phyloP scores from a whole-genome alignment of 2,113 vertebrate species.

The Podiceps cristatus region DNA sequence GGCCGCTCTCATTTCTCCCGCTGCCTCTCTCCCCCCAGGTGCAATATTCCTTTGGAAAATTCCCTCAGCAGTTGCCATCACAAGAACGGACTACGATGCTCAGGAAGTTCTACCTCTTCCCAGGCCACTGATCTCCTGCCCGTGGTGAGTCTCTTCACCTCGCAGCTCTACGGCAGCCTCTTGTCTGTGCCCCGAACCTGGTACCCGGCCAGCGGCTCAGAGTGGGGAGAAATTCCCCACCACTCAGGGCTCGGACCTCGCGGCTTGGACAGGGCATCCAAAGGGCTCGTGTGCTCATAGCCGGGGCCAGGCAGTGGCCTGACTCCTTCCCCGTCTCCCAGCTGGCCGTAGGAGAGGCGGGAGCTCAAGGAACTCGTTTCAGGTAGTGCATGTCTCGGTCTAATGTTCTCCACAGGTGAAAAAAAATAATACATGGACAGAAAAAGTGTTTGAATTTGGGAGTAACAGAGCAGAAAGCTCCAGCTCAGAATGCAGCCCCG shows the following conservation, averaged over 20 bases:
- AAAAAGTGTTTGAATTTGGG: background rate
- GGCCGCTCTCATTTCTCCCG: background rate
- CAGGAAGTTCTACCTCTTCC: constrained; percentile 6
- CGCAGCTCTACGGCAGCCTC: background rate
- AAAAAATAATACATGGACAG: background rate
- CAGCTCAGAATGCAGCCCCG: background rate
- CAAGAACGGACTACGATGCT: background rate
- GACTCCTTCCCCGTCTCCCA: background rate
- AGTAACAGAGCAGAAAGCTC: background rate
- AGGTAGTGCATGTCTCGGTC: accelerated
- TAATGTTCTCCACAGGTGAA: background rate
- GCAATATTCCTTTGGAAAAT: background rate
- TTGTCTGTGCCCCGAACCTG: background rate
- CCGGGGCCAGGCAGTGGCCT: background rate
- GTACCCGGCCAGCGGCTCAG: background rate
- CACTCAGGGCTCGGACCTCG: background rate
- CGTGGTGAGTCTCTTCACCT: background rate
- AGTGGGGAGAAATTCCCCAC: background rate
- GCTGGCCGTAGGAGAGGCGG: background rate
- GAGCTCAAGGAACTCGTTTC: background rate
- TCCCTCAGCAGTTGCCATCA: background rate
- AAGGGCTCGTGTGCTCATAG: background rate
- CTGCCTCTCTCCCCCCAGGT: background rate
- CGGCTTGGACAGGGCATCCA: accelerated
- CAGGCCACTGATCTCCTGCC: background rate